These are phyloP conservation scores for Dermochelys coriacea DNA, from an alignment of 2,797 vertebrate species.

Conservation along the genomic window DNA sequence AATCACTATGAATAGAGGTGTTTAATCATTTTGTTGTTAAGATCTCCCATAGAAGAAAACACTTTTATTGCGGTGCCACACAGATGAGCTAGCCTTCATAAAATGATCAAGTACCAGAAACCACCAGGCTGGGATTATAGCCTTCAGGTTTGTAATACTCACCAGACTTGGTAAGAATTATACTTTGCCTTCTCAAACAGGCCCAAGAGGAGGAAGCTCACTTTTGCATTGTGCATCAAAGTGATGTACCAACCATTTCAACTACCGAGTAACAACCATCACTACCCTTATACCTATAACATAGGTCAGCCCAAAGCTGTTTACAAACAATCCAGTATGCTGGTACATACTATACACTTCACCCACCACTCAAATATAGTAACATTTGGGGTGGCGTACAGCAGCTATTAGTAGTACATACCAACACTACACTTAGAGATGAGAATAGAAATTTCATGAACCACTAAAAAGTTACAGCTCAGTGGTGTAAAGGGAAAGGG, in stretches of 20 bases:
- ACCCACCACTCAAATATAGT: background rate
- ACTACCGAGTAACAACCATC: background rate
- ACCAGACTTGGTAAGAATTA: background rate
- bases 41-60: background rate
- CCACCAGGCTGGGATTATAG: background rate
- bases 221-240: background rate
- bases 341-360: background rate
- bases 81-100: background rate
- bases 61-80: rapidly evolving
- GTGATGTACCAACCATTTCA: background rate
- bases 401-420: background rate
- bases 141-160: background rate
- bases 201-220: rapidly evolving
- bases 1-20: background rate
- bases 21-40: background rate
- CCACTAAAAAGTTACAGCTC: background rate
- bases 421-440: rapidly evolving
- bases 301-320: background rate
- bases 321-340: background rate
- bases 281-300: background rate
- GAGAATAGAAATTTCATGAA: background rate
- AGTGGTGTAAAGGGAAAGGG: background rate
- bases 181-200: background rate
- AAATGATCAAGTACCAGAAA: rapidly evolving
- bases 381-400: background rate